phyloP scores from a whole-genome alignment of 2,113 vertebrate species.

The Pao palembangensis region DNA sequence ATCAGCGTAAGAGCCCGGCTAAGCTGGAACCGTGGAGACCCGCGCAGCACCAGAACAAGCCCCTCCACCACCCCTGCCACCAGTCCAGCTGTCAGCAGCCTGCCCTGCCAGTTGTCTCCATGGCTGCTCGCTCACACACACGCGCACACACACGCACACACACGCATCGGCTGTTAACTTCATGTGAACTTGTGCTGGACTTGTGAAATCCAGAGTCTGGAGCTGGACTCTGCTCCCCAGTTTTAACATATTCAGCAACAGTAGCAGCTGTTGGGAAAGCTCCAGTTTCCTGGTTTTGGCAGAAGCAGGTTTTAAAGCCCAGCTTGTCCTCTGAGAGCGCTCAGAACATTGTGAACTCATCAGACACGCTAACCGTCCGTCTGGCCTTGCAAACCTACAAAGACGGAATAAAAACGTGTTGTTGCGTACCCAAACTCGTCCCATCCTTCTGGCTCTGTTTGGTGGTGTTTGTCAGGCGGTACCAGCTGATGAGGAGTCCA shows the following conservation, averaged over 20 bases:
- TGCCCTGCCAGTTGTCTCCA: conserved; percentile 36
- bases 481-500: conserved; percentile 8
- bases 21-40: conserved; percentile 51
- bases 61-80: conserved; percentile 9
- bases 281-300: too few species aligned
- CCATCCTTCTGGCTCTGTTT: not conserved
- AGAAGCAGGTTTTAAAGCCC: too few species aligned
- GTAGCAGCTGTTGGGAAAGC: too few species aligned
- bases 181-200: not conserved
- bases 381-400: too few species aligned
- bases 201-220: too few species aligned
- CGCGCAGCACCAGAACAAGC: conserved; percentile 31
- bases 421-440: too few species aligned
- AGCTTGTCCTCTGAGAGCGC: too few species aligned
- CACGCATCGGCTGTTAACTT: not conserved
- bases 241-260: too few species aligned
- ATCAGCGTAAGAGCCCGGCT: conserved; percentile 68
- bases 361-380: too few species aligned
- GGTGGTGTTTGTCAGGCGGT: conserved; percentile 9
- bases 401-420: too few species aligned
- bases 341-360: too few species aligned
- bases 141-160: conserved; percentile 46
- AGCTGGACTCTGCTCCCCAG: too few species aligned
- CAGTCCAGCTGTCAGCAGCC: conserved; percentile 66
- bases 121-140: conserved; percentile 39